These are phyloP conservation scores for Pogonocherus hispidulus DNA, from an alignment of 2,888 invertebrate species.

Conservation along the genomic window DNA sequence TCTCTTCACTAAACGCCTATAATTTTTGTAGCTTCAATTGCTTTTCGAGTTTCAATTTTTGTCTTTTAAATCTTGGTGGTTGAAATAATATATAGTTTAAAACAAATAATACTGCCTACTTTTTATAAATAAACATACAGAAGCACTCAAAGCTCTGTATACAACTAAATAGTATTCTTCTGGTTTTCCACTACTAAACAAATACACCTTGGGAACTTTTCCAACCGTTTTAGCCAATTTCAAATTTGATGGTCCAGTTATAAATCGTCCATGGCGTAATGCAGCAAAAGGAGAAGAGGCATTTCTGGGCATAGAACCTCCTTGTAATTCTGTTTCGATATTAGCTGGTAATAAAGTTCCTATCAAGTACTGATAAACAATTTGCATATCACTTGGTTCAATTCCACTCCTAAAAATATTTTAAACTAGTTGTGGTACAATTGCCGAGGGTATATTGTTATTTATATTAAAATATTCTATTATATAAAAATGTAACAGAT, in stretches of 20 bases:
- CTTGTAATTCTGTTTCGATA: slow-evolving; percentile 79
- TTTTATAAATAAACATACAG: slow-evolving; percentile 87
- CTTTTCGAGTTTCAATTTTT: too few relatives aligned
- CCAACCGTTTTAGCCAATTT: slow-evolving; percentile 71
- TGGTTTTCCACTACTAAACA: slow-evolving; percentile 74
- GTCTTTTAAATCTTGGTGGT: too few relatives aligned
- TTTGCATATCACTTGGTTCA: slow-evolving; percentile 87
- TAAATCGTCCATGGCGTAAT: slow-evolving; percentile 74
- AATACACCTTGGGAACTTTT: slow-evolving; percentile 79
- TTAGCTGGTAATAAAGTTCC: slow-evolving; percentile 85
- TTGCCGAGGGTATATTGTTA: too few relatives aligned
- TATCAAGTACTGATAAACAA: slow-evolving; percentile 88
- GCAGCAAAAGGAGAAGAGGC: slow-evolving; percentile 69
- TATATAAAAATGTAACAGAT: too few relatives aligned
- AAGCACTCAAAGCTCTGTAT: slow-evolving; percentile 88
- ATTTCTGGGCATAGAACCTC: slow-evolving; percentile 76
- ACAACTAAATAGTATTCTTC: slow-evolving; percentile 82
- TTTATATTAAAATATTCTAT: too few relatives aligned
- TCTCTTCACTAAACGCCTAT: too few relatives aligned
- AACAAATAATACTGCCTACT: slow-evolving; percentile 75
- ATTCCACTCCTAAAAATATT: slow-evolving; percentile 82
- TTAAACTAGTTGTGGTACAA: too few relatives aligned
- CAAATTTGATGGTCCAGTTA: slow-evolving; percentile 77
- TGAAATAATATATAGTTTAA: too few relatives aligned
- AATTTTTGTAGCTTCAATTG: too few relatives aligned